Evolutionary conservation across 2,888 invertebrate species (phyloP), one percentile per base, ranked within the genome.

Genomic region (Napeogenes inachia): DNA sequence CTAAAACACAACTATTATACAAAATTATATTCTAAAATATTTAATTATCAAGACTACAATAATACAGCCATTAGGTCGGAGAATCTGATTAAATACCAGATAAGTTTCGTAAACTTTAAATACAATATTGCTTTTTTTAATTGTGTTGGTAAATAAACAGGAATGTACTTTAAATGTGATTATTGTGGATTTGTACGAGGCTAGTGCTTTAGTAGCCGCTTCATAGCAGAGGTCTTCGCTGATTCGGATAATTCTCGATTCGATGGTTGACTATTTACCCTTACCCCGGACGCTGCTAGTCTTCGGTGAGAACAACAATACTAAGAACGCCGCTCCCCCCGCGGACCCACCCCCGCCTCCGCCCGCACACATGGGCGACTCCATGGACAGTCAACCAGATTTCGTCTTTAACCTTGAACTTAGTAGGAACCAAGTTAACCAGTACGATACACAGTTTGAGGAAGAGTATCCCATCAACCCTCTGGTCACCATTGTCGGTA

Each of bases 381-480:
- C 78, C 62, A 78, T 82, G 80, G 87, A 87, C 73, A 81, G 81
- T 75, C 85, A 85, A 69, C 82, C 82, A 0, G 89, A 89, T 84
- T 85, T 88, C 74, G 91, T 91, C 72, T 95, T 95, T 84, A 93
- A 93, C 71, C 92, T 96, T 88, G 94, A 93, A 81, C 90, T 96
- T 69, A 93, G 92, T 71, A 92, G 92, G 77, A 92, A 93, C 77
- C 95, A 95, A 79, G 94, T 94, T 59, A 91, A 93, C 70, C 94
- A 94, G 69, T 96, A 96, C 75, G 95, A 93, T 58, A 91, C 92
- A 59, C 96, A 96, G 82, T 95, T 95, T 77, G 67, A 30, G 10
- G 50, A 50, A 50, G 50, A 50, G 50, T 30, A 50, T 12, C 30
- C 50, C 30, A 69, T 76, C 5, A 73, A 81, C 42, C 82, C 86